Evolutionary conservation across 2,888 invertebrate genomes (phyloP).

Genomic region (Doris montereyensis): DNA sequence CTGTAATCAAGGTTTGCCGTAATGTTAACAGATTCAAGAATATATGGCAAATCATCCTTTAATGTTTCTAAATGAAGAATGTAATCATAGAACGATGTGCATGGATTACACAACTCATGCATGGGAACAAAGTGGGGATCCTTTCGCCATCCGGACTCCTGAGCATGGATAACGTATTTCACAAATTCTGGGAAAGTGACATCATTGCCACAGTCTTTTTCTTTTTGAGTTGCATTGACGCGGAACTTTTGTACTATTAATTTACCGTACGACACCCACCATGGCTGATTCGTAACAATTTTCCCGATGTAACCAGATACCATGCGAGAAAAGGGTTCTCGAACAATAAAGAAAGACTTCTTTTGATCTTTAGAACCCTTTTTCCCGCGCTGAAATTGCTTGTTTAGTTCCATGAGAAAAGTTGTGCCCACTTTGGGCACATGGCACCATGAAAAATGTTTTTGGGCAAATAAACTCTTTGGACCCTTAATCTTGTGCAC

Average conservation of each 20-base stretch:
- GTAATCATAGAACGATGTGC: conserved; percentile 55
- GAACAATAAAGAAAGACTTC: conserved; percentile 46
- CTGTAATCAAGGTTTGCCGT: neutral
- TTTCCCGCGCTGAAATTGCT: neutral
- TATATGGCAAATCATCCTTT: conserved; percentile 48
- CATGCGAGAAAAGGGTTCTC: conserved; percentile 57
- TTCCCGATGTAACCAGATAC: conserved; percentile 62
- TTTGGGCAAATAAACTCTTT: neutral
- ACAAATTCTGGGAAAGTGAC: conserved; percentile 58
- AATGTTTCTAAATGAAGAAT: conserved; percentile 59
- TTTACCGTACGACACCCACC: conserved; percentile 51
- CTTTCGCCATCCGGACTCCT: conserved; percentile 48
- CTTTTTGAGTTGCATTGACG: conserved; percentile 45
- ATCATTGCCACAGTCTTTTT: conserved; percentile 53
- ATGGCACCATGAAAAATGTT: neutral
- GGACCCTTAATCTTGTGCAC: too few species aligned
- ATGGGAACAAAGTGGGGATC: conserved; percentile 59
- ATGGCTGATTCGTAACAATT: conserved; percentile 55
- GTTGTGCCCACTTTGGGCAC: neutral
- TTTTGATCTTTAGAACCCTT: neutral
- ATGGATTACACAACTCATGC: conserved; percentile 57
- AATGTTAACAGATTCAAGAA: conserved; percentile 27
- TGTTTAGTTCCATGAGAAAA: neutral
- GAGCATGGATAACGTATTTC: conserved; percentile 53
- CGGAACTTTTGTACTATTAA: conserved; percentile 49